Conservation (phyloP, 2,888 invertebrate genomes). For the Polyploca ridens region DNA sequence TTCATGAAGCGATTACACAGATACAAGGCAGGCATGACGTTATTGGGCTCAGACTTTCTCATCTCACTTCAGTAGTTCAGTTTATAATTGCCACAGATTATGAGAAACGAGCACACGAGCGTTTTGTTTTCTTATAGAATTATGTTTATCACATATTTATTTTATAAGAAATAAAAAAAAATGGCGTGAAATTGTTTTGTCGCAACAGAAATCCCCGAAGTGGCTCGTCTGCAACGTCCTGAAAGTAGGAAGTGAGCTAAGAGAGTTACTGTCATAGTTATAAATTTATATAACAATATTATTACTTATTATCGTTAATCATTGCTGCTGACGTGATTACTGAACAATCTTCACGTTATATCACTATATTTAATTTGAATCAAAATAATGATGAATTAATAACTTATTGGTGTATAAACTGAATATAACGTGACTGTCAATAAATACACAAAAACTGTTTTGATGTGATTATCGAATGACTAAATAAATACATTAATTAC, state of each 20-base stretch:
- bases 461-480: slow-evolving; percentile 55
- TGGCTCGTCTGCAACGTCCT: slow-evolving; percentile 31
- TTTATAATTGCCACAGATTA: slow-evolving; percentile 26
- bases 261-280: slow-evolving; percentile 43
- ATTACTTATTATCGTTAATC: slow-evolving; percentile 31
- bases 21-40: slow-evolving; percentile 76
- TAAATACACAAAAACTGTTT: slow-evolving; percentile 36
- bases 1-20: slow-evolving; percentile 74
- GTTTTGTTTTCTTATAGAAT: slow-evolving; percentile 24
- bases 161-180: slow-evolving; percentile 16
- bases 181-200: slow-evolving; percentile 20
- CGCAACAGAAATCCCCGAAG: slow-evolving; percentile 20
- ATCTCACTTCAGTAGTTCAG: slow-evolving; percentile 56
- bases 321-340: slow-evolving; percentile 36
- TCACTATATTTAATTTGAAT: slow-evolving; percentile 19
- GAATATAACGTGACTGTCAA: slow-evolving; percentile 28
- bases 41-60: slow-evolving; percentile 62
- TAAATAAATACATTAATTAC: slow-evolving; percentile 46
- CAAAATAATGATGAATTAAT: not conserved
- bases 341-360: slow-evolving; percentile 26
- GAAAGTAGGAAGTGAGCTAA: slow-evolving; percentile 56
- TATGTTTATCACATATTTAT: slow-evolving; percentile 3
- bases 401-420: not conserved
- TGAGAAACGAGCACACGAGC: slow-evolving; percentile 34
- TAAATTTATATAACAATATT: slow-evolving; percentile 47